Conservation (phyloP, 2,888 invertebrate genomes). For the Troilus luridus region DNA sequence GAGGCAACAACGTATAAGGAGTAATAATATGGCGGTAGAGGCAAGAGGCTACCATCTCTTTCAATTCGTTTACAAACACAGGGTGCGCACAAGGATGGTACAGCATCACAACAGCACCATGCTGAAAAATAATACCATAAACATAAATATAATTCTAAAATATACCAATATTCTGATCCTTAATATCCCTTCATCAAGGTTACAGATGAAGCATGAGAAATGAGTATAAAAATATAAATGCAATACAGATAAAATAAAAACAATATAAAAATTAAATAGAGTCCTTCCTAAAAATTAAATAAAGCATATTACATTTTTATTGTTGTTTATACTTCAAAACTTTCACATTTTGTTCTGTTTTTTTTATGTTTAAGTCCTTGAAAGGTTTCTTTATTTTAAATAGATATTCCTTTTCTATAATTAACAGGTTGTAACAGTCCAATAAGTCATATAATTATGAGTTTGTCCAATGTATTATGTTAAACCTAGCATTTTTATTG, state of each 20-base stretch:
- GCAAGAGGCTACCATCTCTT: conserved; percentile 76
- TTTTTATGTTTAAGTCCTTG: too few relatives aligned
- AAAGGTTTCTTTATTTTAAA: too few relatives aligned
- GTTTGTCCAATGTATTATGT: too few relatives aligned
- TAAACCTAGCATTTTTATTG: too few relatives aligned
- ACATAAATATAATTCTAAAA: not conserved
- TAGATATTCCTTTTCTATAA: too few relatives aligned
- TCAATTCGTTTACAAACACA: conserved; percentile 75
- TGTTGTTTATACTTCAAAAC: too few relatives aligned
- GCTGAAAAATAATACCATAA: conserved; percentile 70
- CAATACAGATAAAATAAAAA: not conserved
- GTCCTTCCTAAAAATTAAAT: too few relatives aligned
- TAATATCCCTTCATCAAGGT: not conserved
- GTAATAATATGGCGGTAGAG: conserved; percentile 84
- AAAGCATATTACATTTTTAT: too few relatives aligned
- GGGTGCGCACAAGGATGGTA: conserved; percentile 87
- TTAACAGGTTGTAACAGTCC: too few relatives aligned
- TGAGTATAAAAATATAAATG: not conserved
- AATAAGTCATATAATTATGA: too few relatives aligned
- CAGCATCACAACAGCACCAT: conserved; percentile 86
- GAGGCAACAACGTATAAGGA: conserved; percentile 75
- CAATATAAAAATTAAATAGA: not conserved
- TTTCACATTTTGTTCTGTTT: too few relatives aligned
- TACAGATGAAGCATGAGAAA: not conserved
- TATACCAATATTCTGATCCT: not conserved